A percentile compares a stretch with the other conserved stretches of the same genome.
These are phyloP conservation scores for Pachypanchax playfairii DNA, from an alignment of 2,113 vertebrate genomes.

Conservation along the genomic window DNA sequence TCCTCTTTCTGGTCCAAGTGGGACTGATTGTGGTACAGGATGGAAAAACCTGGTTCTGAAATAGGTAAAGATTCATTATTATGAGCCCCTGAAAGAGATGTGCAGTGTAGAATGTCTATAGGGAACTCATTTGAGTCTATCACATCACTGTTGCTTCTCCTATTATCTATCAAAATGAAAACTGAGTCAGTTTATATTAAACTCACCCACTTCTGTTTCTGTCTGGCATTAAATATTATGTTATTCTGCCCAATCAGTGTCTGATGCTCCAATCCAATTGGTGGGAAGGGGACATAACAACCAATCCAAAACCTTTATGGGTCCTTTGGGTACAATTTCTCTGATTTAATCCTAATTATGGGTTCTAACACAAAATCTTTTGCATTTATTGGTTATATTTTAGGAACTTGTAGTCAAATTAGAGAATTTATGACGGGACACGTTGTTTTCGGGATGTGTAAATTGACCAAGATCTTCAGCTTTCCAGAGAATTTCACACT, in stretches of 20 bases:
- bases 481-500: slow-evolving; percentile 84
- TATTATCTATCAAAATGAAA: slow-evolving; percentile 6
- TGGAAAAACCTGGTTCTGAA: slow-evolving; percentile 31
- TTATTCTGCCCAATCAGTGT: slow-evolving; percentile 30
- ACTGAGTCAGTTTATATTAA: slow-evolving; percentile 10
- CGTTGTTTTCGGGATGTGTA: slow-evolving; percentile 55
- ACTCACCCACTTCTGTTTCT: slow-evolving; percentile 36
- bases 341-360: slow-evolving; percentile 66
- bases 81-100: slow-evolving; percentile 5
- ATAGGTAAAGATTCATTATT: slow-evolving; percentile 32
- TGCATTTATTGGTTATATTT: slow-evolving; percentile 73
- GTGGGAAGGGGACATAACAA: slow-evolving; percentile 59
- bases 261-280: slow-evolving; percentile 36
- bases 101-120: slow-evolving; percentile 6
- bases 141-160: not conserved
- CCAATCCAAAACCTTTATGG: slow-evolving; percentile 60
- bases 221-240: slow-evolving; percentile 29
- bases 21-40: slow-evolving; percentile 16
- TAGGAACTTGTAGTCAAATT: slow-evolving; percentile 76
- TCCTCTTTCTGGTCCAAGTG: slow-evolving; percentile 15
- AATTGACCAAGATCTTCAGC: slow-evolving; percentile 46
- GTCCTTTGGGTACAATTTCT: slow-evolving; percentile 52
- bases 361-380: slow-evolving; percentile 77
- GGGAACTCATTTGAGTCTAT: slow-evolving; percentile 18
- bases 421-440: not conserved